Base-by-base conservation (phyloP, 2,888 invertebrate genomes). In the Thelaira solivaga region DNA sequence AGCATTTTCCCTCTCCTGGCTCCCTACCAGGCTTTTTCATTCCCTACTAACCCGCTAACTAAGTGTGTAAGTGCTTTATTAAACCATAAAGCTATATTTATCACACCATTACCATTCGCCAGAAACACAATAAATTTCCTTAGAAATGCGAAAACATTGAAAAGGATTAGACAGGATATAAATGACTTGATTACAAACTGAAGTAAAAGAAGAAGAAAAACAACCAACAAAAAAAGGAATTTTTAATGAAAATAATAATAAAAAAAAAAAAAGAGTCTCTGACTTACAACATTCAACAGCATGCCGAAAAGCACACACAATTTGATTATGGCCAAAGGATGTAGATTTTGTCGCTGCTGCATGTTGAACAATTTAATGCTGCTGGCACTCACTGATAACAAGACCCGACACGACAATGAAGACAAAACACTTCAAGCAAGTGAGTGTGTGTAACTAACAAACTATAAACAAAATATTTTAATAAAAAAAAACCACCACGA, bases 251-350 rank as follows among this genome's bases (percentile, higher is more conserved):
- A 36, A 41, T 62, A 26, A 7, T 34, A 43, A 59, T 29, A 20
- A n/a, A 36, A 43, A 4, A 26, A 34, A 41, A 18, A 47, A 47
- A 45, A 26, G 16, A 34, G 4, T 1, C n/a, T n/a, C n/a, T n/a
- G 31, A 69, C 69, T 69, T 61, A 69, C 69, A 77, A 86, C 86
- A 84, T 85, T 88, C 77, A 88, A 79, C 64, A 86, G 83, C 86
- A 87, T 83, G 75, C 84, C 84, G 72, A 86, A 82, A 62, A 86
- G 71, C 72, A 87, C 80, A 83, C 85, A 81, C 47, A 85, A 71
- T 80, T 83, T 76, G 11, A 81, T 57, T 68, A 78, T 53, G 55
- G 78, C 55, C 71, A 80, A 72, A 71, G 77, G 79, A 39, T 53
- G 69, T 53, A 76, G 36, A 31, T 47, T 49, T 22, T 39, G 31